Conservation (phyloP, 53 echinoderm and acorn worm species). For the Holothuria leucospilota region DNA sequence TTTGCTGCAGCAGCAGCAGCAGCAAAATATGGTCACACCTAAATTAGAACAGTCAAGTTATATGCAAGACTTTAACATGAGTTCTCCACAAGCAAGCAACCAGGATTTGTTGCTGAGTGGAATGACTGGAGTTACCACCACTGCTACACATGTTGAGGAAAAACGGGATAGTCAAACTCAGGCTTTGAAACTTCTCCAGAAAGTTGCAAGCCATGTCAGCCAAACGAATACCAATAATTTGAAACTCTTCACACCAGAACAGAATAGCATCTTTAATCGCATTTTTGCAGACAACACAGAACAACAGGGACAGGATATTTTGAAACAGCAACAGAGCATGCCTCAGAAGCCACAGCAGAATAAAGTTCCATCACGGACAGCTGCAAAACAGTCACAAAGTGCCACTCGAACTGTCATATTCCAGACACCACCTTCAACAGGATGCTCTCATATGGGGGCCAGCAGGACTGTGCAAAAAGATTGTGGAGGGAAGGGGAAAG, state of each 20-base stretch:
- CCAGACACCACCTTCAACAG: slow-evolving; percentile 12
- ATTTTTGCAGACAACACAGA: slow-evolving; percentile 18
- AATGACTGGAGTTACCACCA: neutral
- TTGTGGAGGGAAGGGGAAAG: neutral
- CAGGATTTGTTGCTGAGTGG: slow-evolving; percentile 42
- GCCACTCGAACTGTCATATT: slow-evolving; percentile 4
- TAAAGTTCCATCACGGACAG: neutral
- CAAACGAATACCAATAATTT: slow-evolving; percentile 2
- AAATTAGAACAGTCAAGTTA: slow-evolving; percentile 5
- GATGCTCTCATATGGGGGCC: neutral
- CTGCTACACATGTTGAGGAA: neutral
- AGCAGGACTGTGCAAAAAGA: slow-evolving; percentile 15
- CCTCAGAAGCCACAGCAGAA: neutral
- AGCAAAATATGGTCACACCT: slow-evolving; percentile 13
- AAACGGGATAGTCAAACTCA: slow-evolving; percentile 58
- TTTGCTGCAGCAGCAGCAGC: slow-evolving; percentile 32
- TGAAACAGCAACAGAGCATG: neutral
- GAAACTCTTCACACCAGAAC: slow-evolving; percentile 24
- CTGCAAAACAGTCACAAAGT: neutral
- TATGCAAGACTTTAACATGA: slow-evolving; percentile 35
- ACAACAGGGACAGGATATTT: neutral
- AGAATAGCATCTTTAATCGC: slow-evolving; percentile 28
- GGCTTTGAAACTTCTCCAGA: slow-evolving; percentile 81
- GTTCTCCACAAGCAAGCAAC: slow-evolving; percentile 18
- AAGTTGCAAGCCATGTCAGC: slow-evolving; percentile 79